Conservation (phyloP, 2,888 invertebrate species). For the Pherbina coryleti region DNA sequence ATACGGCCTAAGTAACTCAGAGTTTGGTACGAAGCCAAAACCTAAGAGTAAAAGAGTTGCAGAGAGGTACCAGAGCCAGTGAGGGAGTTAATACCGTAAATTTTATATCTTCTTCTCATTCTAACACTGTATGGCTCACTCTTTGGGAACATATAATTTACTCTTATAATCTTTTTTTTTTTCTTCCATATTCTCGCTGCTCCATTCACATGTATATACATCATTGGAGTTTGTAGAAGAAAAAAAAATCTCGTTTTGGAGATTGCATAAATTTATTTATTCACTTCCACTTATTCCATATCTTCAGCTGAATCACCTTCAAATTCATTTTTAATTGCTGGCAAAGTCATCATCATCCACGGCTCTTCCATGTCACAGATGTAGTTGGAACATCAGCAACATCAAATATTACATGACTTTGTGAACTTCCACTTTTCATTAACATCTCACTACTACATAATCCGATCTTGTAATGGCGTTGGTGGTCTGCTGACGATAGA, state of each 20-base stretch:
- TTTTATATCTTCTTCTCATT: too few species aligned
- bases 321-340: neutral
- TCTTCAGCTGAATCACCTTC: neutral
- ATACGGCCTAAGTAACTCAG: too few species aligned
- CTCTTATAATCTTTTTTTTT: neutral
- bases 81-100: too few species aligned
- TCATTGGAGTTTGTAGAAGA: neutral
- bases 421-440: slow-evolving; percentile 5
- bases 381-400: neutral
- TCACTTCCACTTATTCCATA: neutral
- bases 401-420: slow-evolving; percentile 15
- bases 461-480: slow-evolving; percentile 13
- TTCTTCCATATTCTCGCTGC: neutral
- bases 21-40: too few species aligned
- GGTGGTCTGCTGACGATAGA: neutral
- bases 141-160: too few species aligned
- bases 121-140: too few species aligned
- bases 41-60: too few species aligned
- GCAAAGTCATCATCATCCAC: neutral
- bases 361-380: neutral
- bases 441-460: slow-evolving; percentile 1
- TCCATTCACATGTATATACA: neutral
- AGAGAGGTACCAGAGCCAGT: too few species aligned
- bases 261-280: neutral
- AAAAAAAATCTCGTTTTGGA: neutral